phyloP scores from a whole-genome alignment of 2,888 invertebrate species.

The Nymphalis polychloros region DNA sequence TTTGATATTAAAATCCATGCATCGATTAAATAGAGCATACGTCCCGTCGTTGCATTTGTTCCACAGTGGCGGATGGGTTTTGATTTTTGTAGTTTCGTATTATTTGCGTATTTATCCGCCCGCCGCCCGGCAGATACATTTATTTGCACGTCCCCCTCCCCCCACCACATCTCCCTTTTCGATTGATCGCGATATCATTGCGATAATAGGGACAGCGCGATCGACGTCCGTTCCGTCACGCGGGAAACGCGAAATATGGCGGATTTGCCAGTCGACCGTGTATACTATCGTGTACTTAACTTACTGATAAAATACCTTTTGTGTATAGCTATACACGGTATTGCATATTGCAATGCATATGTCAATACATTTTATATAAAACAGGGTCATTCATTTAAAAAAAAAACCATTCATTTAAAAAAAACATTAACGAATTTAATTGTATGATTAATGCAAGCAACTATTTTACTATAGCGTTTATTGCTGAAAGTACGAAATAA shows the following conservation, averaged over 20 bases:
- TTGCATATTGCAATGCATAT: neutral
- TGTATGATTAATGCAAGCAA: too few species aligned
- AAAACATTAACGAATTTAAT: too few species aligned
- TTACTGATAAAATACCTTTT: slow-evolving; percentile 7
- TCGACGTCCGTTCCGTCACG: slow-evolving; percentile 69
- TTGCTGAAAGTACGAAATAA: too few species aligned
- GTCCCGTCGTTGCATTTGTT: slow-evolving; percentile 49
- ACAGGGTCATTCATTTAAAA: too few species aligned
- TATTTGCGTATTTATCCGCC: slow-evolving; percentile 81
- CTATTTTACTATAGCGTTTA: too few species aligned
- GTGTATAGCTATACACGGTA: neutral
- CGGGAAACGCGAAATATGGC: slow-evolving; percentile 65
- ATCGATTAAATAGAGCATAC: slow-evolving; percentile 56
- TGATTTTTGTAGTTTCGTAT: slow-evolving; percentile 83
- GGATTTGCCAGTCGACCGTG: slow-evolving; percentile 49
- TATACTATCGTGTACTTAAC: slow-evolving; percentile 21
- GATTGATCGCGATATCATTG: slow-evolving; percentile 82
- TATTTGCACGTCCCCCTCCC: slow-evolving; percentile 65
- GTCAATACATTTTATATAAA: too few species aligned
- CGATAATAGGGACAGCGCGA: slow-evolving; percentile 75
- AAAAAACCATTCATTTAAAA: too few species aligned
- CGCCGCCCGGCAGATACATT: slow-evolving; percentile 79
- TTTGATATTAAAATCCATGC: neutral
- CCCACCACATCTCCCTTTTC: slow-evolving; percentile 54
- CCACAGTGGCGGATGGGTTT: slow-evolving; percentile 80